phyloP scores from a whole-genome alignment of 2,888 invertebrate genomes.

The Acanthoscelides obtectus region DNA sequence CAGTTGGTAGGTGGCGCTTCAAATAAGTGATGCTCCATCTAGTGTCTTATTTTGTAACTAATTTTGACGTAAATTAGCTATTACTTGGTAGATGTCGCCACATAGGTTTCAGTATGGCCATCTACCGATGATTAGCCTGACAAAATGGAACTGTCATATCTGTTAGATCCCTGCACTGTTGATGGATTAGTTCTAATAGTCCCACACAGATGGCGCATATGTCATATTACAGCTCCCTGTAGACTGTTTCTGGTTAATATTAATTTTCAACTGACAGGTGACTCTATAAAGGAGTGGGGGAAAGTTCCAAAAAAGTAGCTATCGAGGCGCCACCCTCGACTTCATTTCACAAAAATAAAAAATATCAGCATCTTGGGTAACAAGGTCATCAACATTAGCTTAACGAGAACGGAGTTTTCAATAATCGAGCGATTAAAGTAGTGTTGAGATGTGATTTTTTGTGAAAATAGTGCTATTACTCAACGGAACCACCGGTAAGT shows the following conservation, averaged over 20 bases:
- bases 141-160: too few relatives aligned
- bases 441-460: conserved; percentile 29
- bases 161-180: too few relatives aligned
- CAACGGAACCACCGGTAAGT: conserved; percentile 22
- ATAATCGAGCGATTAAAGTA: conserved; percentile 24
- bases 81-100: too few relatives aligned
- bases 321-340: conserved; percentile 24
- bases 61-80: too few relatives aligned
- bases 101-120: too few relatives aligned
- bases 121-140: too few relatives aligned
- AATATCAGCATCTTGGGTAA: conserved; percentile 45
- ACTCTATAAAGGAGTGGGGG: background rate
- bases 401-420: conserved; percentile 29
- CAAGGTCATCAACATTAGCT: conserved; percentile 46
- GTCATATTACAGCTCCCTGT: too few relatives aligned
- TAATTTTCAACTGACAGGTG: background rate
- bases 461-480: conserved; percentile 17
- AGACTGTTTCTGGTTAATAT: too few relatives aligned
- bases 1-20: background rate
- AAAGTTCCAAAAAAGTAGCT: background rate
- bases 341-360: conserved; percentile 37
- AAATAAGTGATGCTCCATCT: too few relatives aligned
- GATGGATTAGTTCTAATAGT: too few relatives aligned
- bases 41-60: too few relatives aligned
- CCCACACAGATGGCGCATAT: too few relatives aligned